A percentile compares a stretch with the other conserved stretches of the same genome.
Evolutionary conservation across 2,113 vertebrate species (phyloP).

Genomic region (Caranx melampygus): DNA sequence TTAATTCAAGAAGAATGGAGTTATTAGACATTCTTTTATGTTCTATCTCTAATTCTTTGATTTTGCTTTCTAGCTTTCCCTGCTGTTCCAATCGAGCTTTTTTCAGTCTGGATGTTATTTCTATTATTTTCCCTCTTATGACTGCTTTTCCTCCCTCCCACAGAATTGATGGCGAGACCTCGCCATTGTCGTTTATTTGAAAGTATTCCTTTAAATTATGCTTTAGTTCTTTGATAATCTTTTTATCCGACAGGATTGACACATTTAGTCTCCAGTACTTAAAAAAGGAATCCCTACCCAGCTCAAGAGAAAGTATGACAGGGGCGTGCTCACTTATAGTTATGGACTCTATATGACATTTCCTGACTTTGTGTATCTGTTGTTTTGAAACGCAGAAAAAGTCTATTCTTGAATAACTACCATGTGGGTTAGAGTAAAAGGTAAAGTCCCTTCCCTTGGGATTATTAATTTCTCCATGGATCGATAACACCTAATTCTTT

Average conservation of each 20-base stretch:
- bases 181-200: slow-evolving; percentile 26
- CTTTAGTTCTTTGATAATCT: background rate
- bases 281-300: slow-evolving; percentile 13
- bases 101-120: background rate
- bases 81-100: background rate
- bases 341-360: slow-evolving; percentile 14
- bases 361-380: slow-evolving; percentile 1
- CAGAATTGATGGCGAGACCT: slow-evolving; percentile 2
- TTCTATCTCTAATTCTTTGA: background rate
- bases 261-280: slow-evolving; percentile 40
- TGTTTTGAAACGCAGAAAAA: slow-evolving; percentile 3
- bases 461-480: slow-evolving; percentile 24
- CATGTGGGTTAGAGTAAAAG: slow-evolving; percentile 1
- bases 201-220: slow-evolving; percentile 31
- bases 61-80: background rate
- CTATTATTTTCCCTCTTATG: slow-evolving; percentile 5
- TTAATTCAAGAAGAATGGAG: background rate
- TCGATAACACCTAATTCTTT: background rate
- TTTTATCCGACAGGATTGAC: background rate
- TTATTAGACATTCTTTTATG: slow-evolving; percentile 1
- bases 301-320: background rate
- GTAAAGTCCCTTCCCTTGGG: background rate
- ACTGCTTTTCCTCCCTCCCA: slow-evolving; percentile 26
- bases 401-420: slow-evolving; percentile 12
- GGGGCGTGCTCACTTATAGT: slow-evolving; percentile 17